Evolutionary conservation across 1,140 invertebrate species (phyloP), one percentile per base, ranked within the genome.

Genomic region (Globodera ellingtonae): DNA sequence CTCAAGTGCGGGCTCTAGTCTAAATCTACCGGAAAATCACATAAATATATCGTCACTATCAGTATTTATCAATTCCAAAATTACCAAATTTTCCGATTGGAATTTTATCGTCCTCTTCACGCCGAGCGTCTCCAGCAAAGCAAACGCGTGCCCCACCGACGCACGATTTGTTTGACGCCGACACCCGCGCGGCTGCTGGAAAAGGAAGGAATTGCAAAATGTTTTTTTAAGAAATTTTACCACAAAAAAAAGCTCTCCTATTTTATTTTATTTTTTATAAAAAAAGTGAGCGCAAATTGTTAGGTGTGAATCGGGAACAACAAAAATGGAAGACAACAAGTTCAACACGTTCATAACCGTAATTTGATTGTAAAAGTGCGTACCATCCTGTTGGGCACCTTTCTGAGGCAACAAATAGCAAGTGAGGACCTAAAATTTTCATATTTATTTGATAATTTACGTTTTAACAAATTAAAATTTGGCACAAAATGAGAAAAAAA

Each of bases 361-460:
- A 35, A 35, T 35, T 35, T 35, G 35, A 35, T 35, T 35, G 35
- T 35, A 35, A 35, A 35, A 35, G 35, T 35, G 35, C 50, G 50
- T 52, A 52, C 50, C 50, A 52, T 52, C 50, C 50, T 52, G 62
- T 52, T 44, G 50, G 21, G 72, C 79, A 5, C 71, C 91, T 86
- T 96, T 93, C 90, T 99, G 97, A 46, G 97, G 97, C 80, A 99
- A 90, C 52, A 99, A 92, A 91, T 98, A 99, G 91, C 97, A 98
- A 18, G 96, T 98, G 72, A 99, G 92, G 52, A 98, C 95, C 88
- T 72, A 47, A 66, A 78, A 24, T 62, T 62, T 59, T 79, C 8
- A 7, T 13, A 48, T 15, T 66, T 65, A n/a, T 9, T 78, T 47
- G 47, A 10, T 13, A 72, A n/a, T 18, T 52, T 15, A 75, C 6